A percentile compares a stretch with the other conserved stretches of the same genome.
phyloP scores from a whole-genome alignment of 2,888 invertebrate species.

The Parasteatoda lunata region DNA sequence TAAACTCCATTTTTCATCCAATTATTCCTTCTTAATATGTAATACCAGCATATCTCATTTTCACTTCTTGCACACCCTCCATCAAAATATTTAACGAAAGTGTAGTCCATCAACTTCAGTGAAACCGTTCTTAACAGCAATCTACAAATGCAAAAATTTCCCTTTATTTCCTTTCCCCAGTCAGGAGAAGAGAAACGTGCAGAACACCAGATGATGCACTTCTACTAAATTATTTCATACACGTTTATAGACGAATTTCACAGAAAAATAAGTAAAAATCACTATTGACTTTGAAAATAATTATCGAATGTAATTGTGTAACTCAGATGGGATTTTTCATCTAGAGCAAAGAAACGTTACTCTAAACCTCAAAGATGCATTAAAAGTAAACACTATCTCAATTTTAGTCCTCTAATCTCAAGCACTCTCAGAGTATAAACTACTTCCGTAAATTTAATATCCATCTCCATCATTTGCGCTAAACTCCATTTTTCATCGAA shows the following conservation, averaged over 20 bases:
- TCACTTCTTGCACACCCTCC: constrained; percentile 10
- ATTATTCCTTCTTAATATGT: background rate
- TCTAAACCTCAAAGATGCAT: no score
- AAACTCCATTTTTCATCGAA: background rate
- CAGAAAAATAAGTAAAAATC: no score
- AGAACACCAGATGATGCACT: constrained; percentile 30
- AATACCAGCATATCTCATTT: constrained; percentile 22
- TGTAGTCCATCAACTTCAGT: constrained; percentile 43
- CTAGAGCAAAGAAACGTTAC: no score
- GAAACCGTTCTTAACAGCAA: constrained; percentile 33
- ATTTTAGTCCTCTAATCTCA: no score
- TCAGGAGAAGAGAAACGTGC: background rate
- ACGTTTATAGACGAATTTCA: no score
- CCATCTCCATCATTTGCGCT: background rate
- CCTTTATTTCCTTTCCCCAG: background rate
- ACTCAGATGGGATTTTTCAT: no score
- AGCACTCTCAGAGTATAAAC: background rate
- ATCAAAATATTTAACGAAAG: constrained; percentile 33
- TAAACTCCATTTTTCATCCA: background rate
- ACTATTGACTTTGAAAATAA: no score
- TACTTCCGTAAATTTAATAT: background rate
- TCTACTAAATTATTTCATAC: background rate
- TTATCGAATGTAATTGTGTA: no score
- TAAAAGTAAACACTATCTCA: no score
- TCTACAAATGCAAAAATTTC: constrained; percentile 45